Conservation (phyloP, 2,113 vertebrate species). For the Asarcornis scutulata region DNA sequence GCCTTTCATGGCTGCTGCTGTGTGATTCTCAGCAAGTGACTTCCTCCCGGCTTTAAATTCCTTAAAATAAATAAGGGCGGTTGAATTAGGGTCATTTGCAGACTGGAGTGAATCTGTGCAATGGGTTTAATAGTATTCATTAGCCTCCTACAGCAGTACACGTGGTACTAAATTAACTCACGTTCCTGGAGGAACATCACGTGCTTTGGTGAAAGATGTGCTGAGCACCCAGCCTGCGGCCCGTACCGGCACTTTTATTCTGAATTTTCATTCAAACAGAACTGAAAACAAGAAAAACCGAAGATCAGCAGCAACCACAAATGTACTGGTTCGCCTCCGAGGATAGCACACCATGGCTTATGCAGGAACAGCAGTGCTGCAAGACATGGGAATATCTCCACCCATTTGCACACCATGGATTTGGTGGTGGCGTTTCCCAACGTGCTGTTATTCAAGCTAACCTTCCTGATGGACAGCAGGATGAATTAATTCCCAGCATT, state of each 20-base stretch:
- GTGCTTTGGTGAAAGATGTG: background rate
- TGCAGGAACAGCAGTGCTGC: background rate
- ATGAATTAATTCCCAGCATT: background rate
- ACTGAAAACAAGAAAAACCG: background rate
- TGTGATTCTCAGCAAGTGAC: background rate
- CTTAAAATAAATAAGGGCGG: constrained; percentile 16
- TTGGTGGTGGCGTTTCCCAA: background rate
- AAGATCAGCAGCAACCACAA: background rate
- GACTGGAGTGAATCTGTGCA: background rate
- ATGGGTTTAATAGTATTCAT: background rate
- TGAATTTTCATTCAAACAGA: background rate
- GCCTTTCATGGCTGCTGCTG: background rate
- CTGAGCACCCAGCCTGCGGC: background rate
- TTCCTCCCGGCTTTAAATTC: constrained; percentile 12
- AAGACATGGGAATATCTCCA: background rate
- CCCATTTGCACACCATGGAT: rapidly evolving
- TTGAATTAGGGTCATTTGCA: constrained; percentile 27
- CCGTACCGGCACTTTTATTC: background rate
- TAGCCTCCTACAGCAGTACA: background rate
- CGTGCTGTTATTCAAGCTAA: background rate
- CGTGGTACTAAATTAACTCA: background rate
- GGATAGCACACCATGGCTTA: background rate
- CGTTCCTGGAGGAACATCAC: background rate
- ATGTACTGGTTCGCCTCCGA: background rate
- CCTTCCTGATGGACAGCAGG: background rate